phyloP scores from a whole-genome alignment of 2,797 vertebrate species.

The Novumbra hubbsi region DNA sequence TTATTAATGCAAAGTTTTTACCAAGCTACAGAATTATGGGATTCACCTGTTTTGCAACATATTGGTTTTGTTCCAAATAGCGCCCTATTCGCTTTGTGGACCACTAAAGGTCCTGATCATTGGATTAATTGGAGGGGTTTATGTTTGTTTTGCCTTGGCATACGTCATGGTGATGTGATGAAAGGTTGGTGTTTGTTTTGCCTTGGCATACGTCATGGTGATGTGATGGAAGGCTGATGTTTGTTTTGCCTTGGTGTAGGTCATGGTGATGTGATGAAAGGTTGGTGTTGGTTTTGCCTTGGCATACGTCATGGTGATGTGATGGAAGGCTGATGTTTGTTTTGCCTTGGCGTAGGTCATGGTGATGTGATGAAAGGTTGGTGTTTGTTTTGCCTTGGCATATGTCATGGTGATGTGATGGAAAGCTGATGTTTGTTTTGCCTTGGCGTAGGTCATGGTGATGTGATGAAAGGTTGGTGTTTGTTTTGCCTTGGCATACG shows the following conservation, averaged over 20 bases:
- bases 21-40: not conserved
- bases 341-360: not conserved
- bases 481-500: not conserved
- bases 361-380: not conserved
- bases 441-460: not conserved
- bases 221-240: not conserved
- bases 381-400: not conserved
- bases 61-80: not conserved
- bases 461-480: not conserved
- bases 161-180: not conserved
- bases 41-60: not conserved
- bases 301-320: no score
- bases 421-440: not conserved
- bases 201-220: no score
- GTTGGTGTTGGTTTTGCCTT: not conserved
- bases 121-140: not conserved
- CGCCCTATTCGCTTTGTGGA: not conserved
- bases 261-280: not conserved
- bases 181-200: slow-evolving; percentile 1
- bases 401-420: not conserved
- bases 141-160: not conserved
- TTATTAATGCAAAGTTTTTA: not conserved
- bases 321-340: not conserved
- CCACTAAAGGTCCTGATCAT: not conserved
- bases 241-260: not conserved